phyloP scores from a whole-genome alignment of 1,140 invertebrate genomes.

The Ladona fulva region DNA sequence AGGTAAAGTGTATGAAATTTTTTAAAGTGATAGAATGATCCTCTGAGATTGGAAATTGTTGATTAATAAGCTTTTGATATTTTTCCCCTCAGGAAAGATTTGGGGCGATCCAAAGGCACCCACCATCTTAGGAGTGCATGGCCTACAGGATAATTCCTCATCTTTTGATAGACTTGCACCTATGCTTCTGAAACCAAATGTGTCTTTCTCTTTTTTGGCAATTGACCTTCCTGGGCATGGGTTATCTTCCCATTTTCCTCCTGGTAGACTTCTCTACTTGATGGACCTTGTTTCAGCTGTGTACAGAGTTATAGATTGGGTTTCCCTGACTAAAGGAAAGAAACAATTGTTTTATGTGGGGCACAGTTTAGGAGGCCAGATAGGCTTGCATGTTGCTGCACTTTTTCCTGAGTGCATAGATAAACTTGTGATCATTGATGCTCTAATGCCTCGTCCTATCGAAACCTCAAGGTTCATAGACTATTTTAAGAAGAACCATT shows the following conservation, averaged over 20 bases:
- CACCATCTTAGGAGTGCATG: slow-evolving; percentile 52
- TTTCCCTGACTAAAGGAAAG: not conserved
- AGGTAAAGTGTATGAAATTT: no score
- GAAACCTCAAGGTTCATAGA: not conserved
- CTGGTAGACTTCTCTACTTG: slow-evolving; percentile 38
- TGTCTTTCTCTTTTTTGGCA: slow-evolving; percentile 47
- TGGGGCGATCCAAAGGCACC: slow-evolving; percentile 47
- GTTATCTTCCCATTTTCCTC: slow-evolving; percentile 48
- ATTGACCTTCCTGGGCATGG: slow-evolving; percentile 64
- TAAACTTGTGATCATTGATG: not conserved
- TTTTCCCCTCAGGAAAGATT: slow-evolving; percentile 40
- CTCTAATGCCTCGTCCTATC: not conserved
- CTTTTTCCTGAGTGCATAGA: not conserved
- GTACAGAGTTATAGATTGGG: not conserved
- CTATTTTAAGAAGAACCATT: not conserved
- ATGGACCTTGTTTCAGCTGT: slow-evolving; percentile 26
- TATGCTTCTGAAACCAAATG: slow-evolving; percentile 39
- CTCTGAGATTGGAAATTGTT: no score
- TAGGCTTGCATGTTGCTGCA: not conserved
- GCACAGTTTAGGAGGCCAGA: not conserved
- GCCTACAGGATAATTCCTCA: slow-evolving; percentile 51
- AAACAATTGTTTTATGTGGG: not conserved
- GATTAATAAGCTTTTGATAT: no score
- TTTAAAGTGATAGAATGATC: no score
- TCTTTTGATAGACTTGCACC: slow-evolving; percentile 54